These are phyloP conservation scores for Dicrostonyx torquatus DNA, from an alignment of 2,797 vertebrate species.

Conservation along the genomic window DNA sequence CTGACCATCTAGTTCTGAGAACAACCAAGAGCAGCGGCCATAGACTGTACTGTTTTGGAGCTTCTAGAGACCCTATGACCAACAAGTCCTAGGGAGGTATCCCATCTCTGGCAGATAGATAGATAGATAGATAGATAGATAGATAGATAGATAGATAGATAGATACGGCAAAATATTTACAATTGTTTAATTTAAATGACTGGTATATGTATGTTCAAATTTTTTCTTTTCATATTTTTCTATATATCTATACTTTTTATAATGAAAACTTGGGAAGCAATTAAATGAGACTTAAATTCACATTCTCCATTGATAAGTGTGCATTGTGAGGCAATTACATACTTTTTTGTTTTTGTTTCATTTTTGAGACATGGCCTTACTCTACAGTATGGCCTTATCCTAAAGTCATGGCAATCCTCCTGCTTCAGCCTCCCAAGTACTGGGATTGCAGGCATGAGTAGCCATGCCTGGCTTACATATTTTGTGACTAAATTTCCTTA, in stretches of 20 bases:
- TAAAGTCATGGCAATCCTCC: neutral
- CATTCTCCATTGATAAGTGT: neutral
- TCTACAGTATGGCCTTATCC: neutral
- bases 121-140: neutral
- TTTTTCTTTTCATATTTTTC: slow-evolving; percentile 27
- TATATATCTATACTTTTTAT: slow-evolving; percentile 20
- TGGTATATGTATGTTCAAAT: neutral
- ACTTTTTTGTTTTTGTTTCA: neutral
- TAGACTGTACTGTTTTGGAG: neutral
- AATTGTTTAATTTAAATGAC: neutral
- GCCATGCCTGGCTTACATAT: neutral
- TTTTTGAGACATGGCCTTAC: neutral
- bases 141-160: neutral
- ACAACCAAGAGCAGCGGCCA: neutral
- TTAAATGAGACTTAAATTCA: neutral
- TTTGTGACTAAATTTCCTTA: slow-evolving; percentile 49
- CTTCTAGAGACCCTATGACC: too few relatives aligned
- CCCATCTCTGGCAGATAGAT: neutral
- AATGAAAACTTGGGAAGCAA: neutral
- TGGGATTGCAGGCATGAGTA: neutral
- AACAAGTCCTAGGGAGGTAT: neutral
- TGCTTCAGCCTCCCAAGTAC: neutral
- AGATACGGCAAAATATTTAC: neutral
- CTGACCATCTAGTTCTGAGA: neutral
- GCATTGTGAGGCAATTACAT: neutral